A percentile compares a stretch with the other conserved stretches of the same genome.
These are phyloP conservation scores for Phania funesta DNA, from an alignment of 2,888 invertebrate genomes.

Conservation along the genomic window DNA sequence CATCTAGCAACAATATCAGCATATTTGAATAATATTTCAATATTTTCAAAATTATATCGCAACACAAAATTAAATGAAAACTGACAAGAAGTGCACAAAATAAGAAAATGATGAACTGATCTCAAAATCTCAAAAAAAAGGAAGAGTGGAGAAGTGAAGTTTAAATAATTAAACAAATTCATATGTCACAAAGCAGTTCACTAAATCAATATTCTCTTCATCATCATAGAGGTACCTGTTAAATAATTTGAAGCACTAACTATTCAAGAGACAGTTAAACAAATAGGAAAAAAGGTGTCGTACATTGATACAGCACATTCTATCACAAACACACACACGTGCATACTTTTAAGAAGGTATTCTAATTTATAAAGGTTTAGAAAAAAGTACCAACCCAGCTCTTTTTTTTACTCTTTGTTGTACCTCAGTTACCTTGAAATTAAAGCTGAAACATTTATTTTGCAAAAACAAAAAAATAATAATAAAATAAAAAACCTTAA, in stretches of 20 bases:
- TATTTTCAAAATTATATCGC: no score
- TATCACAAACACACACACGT: neutral
- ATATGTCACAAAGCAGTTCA: neutral
- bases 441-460: constrained; percentile 60
- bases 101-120: no score
- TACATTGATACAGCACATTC: constrained; percentile 34
- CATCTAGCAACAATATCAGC: no score
- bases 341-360: neutral
- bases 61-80: no score
- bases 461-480: constrained; percentile 1
- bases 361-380: constrained; percentile 41
- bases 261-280: constrained; percentile 14
- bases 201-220: neutral
- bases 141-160: no score
- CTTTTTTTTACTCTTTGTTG: neutral
- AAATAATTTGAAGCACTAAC: neutral
- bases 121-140: no score
- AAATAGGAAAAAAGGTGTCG: constrained; percentile 29
- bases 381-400: neutral
- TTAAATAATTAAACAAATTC: no score
- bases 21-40: no score
- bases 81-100: no score
- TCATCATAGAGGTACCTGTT: neutral
- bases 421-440: constrained; percentile 55
- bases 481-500: neutral